Percentiles rank a stretch among this genome's conserved stretches.
Evolutionary conservation across 1,140 invertebrate species (phyloP).

Genomic region (Polyergus mexicanus): DNA sequence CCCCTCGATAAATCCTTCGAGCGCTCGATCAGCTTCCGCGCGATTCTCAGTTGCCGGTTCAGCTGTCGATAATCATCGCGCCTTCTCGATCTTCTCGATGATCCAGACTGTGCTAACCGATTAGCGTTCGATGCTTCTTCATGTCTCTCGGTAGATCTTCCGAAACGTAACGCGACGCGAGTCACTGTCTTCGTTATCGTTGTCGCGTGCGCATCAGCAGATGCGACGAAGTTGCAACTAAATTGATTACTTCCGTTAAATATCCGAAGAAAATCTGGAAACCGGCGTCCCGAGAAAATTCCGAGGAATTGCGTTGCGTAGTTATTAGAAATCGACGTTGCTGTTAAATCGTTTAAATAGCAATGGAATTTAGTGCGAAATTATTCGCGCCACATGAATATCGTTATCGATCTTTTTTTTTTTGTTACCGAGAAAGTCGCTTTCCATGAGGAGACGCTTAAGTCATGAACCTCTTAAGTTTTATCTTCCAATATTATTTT

Average conservation of each 20-base stretch:
- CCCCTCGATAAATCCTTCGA: constrained; percentile 36
- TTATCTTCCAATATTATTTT: neutral
- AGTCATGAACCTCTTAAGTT: neutral
- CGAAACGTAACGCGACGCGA: neutral
- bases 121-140: constrained; percentile 3
- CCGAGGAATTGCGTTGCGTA: neutral
- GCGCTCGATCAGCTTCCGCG: constrained; percentile 51
- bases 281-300: neutral
- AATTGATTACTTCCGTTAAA: constrained; percentile 46
- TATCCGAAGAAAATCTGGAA: neutral
- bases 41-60: neutral
- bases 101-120: constrained; percentile 1
- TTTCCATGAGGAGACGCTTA: neutral
- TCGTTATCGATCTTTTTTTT: constrained; percentile 2
- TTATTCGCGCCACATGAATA: neutral
- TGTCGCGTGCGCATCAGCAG: constrained; percentile 27
- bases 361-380: neutral
- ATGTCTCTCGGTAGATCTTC: neutral
- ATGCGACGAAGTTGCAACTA: neutral
- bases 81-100: constrained; percentile 31
- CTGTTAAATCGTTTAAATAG: neutral
- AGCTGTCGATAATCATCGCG: constrained; percentile 62
- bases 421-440: neutral
- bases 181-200: neutral
- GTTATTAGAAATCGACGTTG: neutral